These are phyloP conservation scores for Drosophila mercatorum DNA, from an alignment of 2,888 invertebrate genomes.

Conservation along the genomic window DNA sequence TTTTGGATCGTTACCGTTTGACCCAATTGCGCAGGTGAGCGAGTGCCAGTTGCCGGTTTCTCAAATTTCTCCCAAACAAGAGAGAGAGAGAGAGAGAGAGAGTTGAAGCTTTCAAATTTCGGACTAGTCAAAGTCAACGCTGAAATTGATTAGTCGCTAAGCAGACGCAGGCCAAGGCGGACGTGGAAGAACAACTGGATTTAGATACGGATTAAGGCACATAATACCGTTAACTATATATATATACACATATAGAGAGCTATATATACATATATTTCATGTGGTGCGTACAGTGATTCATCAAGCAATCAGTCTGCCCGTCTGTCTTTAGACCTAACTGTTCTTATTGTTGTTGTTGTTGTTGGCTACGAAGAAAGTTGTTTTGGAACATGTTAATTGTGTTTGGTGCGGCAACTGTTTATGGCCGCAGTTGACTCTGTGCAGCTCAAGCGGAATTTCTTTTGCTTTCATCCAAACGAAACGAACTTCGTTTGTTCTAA, in stretches of 20 bases:
- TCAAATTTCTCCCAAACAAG: constrained; percentile 36
- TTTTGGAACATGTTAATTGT: constrained; percentile 73
- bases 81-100: background rate
- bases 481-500: constrained; percentile 1
- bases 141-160: constrained; percentile 66
- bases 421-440: constrained; percentile 4
- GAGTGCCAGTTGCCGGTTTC: constrained; percentile 54
- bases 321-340: constrained; percentile 14
- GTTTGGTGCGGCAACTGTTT: constrained; percentile 18
- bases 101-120: constrained; percentile 9
- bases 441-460: constrained; percentile 8
- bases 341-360: constrained; percentile 22
- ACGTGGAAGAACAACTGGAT: constrained; percentile 17
- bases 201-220: constrained; percentile 10
- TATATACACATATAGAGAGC: too few relatives aligned
- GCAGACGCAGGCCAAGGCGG: constrained; percentile 41
- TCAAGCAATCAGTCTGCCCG: constrained; percentile 28
- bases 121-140: constrained; percentile 35
- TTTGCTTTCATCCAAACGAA: constrained; percentile 2
- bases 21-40: constrained; percentile 57
- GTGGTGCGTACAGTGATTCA: constrained; percentile 56
- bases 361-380: constrained; percentile 68
- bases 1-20: constrained; percentile 61
- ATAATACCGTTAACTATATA: constrained; percentile 17
- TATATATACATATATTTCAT: background rate